Evolutionary conservation across 2,113 vertebrate species (phyloP).

Genomic region (Parus major): DNA sequence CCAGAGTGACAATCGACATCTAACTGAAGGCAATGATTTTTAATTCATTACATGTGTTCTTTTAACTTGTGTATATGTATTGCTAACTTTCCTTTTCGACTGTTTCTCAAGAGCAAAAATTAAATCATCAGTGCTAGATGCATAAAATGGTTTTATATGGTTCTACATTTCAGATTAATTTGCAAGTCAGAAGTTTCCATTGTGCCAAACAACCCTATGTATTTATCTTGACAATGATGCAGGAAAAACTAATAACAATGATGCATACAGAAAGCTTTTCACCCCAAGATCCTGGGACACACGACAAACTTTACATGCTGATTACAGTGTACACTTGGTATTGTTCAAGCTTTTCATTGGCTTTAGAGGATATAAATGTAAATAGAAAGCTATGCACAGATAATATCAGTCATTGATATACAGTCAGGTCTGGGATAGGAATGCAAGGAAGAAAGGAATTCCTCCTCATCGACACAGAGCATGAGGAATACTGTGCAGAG

Average conservation of each 20-base stretch:
- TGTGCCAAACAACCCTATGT: slow-evolving; percentile 51
- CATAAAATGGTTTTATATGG: slow-evolving; percentile 54
- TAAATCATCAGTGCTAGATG: slow-evolving; percentile 59
- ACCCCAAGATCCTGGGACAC: slow-evolving; percentile 57
- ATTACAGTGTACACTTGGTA: not conserved
- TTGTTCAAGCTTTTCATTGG: slow-evolving; percentile 8
- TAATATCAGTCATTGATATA: not conserved
- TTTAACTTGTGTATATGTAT: slow-evolving; percentile 12
- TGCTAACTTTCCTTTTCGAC: slow-evolving; percentile 19
- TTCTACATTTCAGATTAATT: slow-evolving; percentile 60
- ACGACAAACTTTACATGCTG: slow-evolving; percentile 38
- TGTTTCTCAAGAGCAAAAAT: slow-evolving; percentile 44
- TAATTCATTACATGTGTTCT: slow-evolving; percentile 43
- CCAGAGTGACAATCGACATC: not conserved
- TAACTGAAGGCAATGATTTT: slow-evolving; percentile 26
- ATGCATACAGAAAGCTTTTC: slow-evolving; percentile 42
- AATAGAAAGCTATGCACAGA: not conserved
- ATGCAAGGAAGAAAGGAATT: not conserved
- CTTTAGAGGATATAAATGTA: not conserved
- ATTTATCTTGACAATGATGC: slow-evolving; percentile 66
- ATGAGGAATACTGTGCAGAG: not conserved
- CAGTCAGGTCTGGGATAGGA: not conserved
- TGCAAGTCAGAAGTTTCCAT: slow-evolving; percentile 55
- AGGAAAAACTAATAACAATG: slow-evolving; percentile 57
- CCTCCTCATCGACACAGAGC: accelerated